A percentile compares a stretch with the other conserved stretches of the same genome.
Conservation (phyloP, 2,797 vertebrate species). For the Echeneis naucrates region DNA sequence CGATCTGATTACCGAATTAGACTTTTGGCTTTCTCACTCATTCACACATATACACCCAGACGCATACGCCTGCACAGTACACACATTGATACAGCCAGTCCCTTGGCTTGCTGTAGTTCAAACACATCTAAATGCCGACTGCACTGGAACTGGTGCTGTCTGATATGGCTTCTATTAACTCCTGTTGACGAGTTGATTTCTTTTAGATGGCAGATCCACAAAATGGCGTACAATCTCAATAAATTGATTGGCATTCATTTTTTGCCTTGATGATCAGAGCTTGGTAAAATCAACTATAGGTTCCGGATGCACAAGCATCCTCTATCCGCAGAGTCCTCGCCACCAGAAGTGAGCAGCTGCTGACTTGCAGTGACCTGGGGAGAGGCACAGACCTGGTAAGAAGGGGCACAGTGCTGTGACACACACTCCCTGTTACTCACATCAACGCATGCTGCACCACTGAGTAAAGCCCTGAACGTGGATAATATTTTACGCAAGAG, state of each 20-base stretch:
- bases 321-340: slow-evolving; percentile 26
- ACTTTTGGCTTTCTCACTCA: slow-evolving; percentile 33
- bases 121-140: slow-evolving; percentile 47
- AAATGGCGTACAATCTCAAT: slow-evolving; percentile 14
- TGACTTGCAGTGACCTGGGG: slow-evolving; percentile 39
- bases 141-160: slow-evolving; percentile 41
- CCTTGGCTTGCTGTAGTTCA: slow-evolving; percentile 38
- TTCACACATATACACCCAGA: slow-evolving; percentile 42
- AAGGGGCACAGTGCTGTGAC: slow-evolving; percentile 27
- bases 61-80: slow-evolving; percentile 27
- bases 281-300: slow-evolving; percentile 24
- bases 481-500: slow-evolving; percentile 51
- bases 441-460: slow-evolving; percentile 18
- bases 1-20: slow-evolving; percentile 24
- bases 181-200: slow-evolving; percentile 42
- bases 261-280: slow-evolving; percentile 12
- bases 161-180: slow-evolving; percentile 65
- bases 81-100: slow-evolving; percentile 28
- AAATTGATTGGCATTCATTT: slow-evolving; percentile 4
- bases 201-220: slow-evolving; percentile 5
- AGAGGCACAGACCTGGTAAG: slow-evolving; percentile 35
- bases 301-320: slow-evolving; percentile 15
- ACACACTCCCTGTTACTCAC: slow-evolving; percentile 12
- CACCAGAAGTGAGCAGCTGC: slow-evolving; percentile 31
- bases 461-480: slow-evolving; percentile 24